Conservation (phyloP, 2,888 invertebrate genomes). For the Andrena haemorrhoa region DNA sequence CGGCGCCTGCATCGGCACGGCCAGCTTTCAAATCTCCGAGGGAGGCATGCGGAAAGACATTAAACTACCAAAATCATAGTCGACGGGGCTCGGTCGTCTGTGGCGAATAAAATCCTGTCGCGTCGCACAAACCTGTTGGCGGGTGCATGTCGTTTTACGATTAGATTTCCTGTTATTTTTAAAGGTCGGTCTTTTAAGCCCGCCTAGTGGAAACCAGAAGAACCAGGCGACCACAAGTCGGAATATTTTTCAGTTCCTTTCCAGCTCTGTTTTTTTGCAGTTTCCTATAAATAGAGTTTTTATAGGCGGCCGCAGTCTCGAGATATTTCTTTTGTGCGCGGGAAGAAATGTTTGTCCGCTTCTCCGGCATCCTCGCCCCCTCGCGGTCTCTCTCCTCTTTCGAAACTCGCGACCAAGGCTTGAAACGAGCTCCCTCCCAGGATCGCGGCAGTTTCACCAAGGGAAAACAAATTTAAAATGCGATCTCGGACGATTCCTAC, state of each 20-base stretch:
- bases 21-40: neutral
- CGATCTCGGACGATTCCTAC: conserved; percentile 46
- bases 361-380: conserved; percentile 1
- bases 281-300: conserved; percentile 34
- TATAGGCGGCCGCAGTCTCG: neutral
- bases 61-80: neutral
- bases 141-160: conserved; percentile 8
- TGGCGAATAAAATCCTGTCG: conserved; percentile 1
- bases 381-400: neutral
- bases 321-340: conserved; percentile 13
- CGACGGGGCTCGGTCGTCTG: neutral
- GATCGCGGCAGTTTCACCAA: conserved; percentile 69
- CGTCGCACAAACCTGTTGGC: conserved; percentile 10
- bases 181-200: neutral
- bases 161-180: conserved; percentile 29
- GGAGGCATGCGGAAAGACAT: neutral
- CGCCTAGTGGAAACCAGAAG: conserved; percentile 31
- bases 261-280: neutral
- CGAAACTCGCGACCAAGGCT: conserved; percentile 3
- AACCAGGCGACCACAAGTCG: conserved; percentile 43
- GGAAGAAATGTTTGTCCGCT: conserved; percentile 1
- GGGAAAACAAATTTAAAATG: conserved; percentile 71
- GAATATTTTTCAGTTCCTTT: conserved; percentile 26
- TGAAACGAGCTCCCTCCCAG: conserved; percentile 22
- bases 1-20: neutral